These are phyloP conservation scores for Trogon melanurus DNA, from an alignment of 2,113 vertebrate species.

Conservation along the genomic window DNA sequence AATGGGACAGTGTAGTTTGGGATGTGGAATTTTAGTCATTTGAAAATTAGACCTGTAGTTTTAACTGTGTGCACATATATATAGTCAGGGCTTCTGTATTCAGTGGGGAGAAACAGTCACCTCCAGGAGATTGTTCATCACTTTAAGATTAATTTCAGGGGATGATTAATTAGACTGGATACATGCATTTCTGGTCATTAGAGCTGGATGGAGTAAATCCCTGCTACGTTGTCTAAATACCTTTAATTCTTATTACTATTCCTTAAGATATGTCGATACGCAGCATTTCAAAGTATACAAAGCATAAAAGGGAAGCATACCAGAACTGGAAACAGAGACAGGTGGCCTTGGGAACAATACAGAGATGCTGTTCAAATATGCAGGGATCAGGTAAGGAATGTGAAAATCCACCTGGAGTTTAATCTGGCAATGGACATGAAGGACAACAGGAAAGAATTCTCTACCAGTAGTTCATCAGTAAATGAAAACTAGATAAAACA, in stretches of 20 bases:
- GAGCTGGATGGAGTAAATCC: not conserved
- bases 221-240: not conserved
- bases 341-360: not conserved
- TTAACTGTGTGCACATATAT: not conserved
- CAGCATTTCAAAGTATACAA: not conserved
- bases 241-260: not conserved
- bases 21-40: not conserved
- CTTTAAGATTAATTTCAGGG: not conserved
- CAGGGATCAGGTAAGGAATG: not conserved
- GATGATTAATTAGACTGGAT: not conserved
- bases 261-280: not conserved
- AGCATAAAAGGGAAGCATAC: not conserved
- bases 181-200: not conserved
- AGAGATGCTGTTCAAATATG: not conserved
- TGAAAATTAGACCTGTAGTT: not conserved
- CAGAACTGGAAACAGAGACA: not conserved
- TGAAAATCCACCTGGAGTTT: not conserved
- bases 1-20: not conserved
- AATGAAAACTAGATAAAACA: not conserved
- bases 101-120: fast-evolving
- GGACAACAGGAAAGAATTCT: not conserved
- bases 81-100: not conserved
- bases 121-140: not conserved
- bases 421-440: not conserved
- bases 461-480: not conserved